Percentiles rank a stretch among this genome's conserved stretches.
phyloP scores from a whole-genome alignment of 35 echinoderm and acorn worm species.

The Chiridota heheva region DNA sequence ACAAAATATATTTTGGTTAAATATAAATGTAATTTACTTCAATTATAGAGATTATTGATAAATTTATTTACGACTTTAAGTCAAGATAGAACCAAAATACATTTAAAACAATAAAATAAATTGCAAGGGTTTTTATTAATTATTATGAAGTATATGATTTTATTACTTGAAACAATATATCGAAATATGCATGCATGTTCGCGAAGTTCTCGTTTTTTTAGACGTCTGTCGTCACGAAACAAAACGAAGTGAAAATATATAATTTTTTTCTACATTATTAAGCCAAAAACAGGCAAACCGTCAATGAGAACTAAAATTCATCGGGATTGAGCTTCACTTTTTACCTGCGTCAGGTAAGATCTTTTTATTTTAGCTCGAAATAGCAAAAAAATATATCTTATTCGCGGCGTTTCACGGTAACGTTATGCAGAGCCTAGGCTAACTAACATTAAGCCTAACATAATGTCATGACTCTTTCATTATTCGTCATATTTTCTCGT shows the following conservation, averaged over 20 bases:
- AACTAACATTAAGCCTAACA: not conserved
- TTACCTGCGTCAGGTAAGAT: conserved; percentile 33
- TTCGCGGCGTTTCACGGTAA: not conserved
- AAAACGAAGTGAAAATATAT: conserved; percentile 17
- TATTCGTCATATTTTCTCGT: conserved; percentile 41
- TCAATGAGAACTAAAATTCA: conserved; percentile 27
- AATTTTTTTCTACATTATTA: conserved; percentile 34
- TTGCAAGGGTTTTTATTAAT: too few relatives aligned
- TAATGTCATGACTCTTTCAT: too few relatives aligned
- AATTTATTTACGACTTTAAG: too few relatives aligned
- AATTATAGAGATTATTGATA: too few relatives aligned
- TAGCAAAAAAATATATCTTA: not conserved
- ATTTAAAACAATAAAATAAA: too few relatives aligned
- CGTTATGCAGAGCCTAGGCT: conserved; percentile 12
- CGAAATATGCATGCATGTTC: too few relatives aligned
- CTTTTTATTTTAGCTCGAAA: not conserved
- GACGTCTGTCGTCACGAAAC: conserved; percentile 21
- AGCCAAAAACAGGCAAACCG: conserved; percentile 35
- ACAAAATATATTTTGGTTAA: too few relatives aligned
- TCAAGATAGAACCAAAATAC: too few relatives aligned
- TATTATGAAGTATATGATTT: too few relatives aligned
- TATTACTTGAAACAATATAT: too few relatives aligned
- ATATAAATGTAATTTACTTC: too few relatives aligned
- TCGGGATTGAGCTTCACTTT: conserved; percentile 43
- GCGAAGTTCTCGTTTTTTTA: too few relatives aligned